Conservation (phyloP, 2,888 invertebrate genomes). For the Tachystola acroxantha region DNA sequence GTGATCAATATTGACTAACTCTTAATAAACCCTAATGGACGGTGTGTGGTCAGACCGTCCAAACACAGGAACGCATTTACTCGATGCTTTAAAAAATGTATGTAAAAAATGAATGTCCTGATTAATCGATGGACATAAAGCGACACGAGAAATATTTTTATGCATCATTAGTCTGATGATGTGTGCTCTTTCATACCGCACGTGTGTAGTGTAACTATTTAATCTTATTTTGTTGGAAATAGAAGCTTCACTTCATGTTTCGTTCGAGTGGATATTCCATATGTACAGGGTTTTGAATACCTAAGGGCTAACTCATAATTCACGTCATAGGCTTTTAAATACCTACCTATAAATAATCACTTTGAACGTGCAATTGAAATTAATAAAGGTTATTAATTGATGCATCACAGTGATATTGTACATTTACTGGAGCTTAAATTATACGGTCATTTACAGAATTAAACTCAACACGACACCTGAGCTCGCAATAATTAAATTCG, state of each 20-base stretch:
- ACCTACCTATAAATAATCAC: no score
- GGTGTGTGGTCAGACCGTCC: conserved; percentile 32
- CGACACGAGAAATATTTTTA: conserved; percentile 73
- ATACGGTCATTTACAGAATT: conserved; percentile 1
- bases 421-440: no score
- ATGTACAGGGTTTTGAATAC: no score
- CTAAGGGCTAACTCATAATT: no score
- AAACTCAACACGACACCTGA: conserved; percentile 6
- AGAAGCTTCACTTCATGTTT: no score
- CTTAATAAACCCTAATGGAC: conserved; percentile 68
- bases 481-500: conserved; percentile 15
- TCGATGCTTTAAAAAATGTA: conserved; percentile 48
- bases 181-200: conserved; percentile 26
- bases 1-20: conserved; percentile 68
- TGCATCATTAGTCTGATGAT: conserved; percentile 62
- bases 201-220: conserved; percentile 25
- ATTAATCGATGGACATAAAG: conserved; percentile 68
- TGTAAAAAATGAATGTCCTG: conserved; percentile 41
- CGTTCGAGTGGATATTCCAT: no score
- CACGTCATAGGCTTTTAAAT: no score
- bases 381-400: no score
- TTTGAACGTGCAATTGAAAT: no score
- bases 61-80: conserved; percentile 39
- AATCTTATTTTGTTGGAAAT: background rate
- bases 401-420: no score